phyloP scores from a whole-genome alignment of 1,140 invertebrate species.

The Eurosta solidaginis region DNA sequence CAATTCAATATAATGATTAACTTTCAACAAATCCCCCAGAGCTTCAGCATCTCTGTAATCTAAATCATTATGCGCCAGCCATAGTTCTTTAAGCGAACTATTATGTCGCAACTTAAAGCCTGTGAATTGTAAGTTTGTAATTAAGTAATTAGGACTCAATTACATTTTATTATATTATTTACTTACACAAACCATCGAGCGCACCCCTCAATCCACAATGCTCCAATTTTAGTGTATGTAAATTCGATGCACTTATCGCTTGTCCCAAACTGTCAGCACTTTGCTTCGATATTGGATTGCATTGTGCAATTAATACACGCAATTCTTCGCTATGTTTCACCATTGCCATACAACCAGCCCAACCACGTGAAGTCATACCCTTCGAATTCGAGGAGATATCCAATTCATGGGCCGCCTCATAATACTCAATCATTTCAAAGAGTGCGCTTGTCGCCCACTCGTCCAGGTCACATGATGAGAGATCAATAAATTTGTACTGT shows the following conservation, averaged over 20 bases:
- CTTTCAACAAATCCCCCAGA: slow-evolving; percentile 71
- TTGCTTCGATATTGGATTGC: slow-evolving; percentile 54
- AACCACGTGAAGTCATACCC: slow-evolving; percentile 69
- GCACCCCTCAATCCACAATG: slow-evolving; percentile 72
- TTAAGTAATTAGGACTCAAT: not conserved
- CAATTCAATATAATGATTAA: slow-evolving; percentile 74
- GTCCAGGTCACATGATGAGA: slow-evolving; percentile 52
- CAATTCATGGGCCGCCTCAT: slow-evolving; percentile 78
- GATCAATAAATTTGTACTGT: slow-evolving; percentile 56
- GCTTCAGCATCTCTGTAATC: slow-evolving; percentile 77
- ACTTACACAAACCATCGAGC: slow-evolving; percentile 70
- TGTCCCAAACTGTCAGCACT: slow-evolving; percentile 51
- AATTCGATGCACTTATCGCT: slow-evolving; percentile 64
- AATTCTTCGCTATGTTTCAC: slow-evolving; percentile 53
- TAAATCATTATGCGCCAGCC: slow-evolving; percentile 82
- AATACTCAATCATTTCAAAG: slow-evolving; percentile 92
- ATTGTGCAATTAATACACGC: slow-evolving; percentile 52
- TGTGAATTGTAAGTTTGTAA: slow-evolving; percentile 52
- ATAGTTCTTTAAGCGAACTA: slow-evolving; percentile 77
- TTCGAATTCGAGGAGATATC: slow-evolving; percentile 80
- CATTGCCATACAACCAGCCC: slow-evolving; percentile 66
- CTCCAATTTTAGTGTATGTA: slow-evolving; percentile 76
- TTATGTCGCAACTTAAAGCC: slow-evolving; percentile 81
- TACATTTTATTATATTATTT: not conserved
- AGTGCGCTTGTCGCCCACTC: slow-evolving; percentile 64